Percentiles rank a stretch among this genome's conserved stretches.
phyloP scores from a whole-genome alignment of 2,797 vertebrate species.

The Amazonetta brasiliensis region DNA sequence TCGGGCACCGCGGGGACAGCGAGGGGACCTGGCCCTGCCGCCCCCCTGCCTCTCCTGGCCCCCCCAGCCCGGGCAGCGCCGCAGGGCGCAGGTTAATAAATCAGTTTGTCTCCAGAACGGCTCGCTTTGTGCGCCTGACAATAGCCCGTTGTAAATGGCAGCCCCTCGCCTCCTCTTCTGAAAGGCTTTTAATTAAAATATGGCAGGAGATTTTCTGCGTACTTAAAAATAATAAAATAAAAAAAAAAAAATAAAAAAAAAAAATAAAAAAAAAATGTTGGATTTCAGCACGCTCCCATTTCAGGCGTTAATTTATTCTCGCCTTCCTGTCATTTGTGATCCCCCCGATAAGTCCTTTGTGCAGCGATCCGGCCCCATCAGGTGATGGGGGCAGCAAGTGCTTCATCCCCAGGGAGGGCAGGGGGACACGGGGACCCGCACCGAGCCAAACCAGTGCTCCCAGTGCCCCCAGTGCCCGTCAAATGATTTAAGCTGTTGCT shows the following conservation, averaged over 20 bases:
- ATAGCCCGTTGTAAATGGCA: slow-evolving; percentile 55
- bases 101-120: slow-evolving; percentile 57
- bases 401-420: background rate
- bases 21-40: fast-evolving
- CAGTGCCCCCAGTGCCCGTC: background rate
- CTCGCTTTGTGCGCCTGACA: slow-evolving; percentile 61
- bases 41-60: background rate
- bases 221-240: background rate
- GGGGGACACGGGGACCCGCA: background rate
- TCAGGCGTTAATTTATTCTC: background rate
- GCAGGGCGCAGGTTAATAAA: slow-evolving; percentile 49
- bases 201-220: slow-evolving; percentile 45
- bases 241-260: background rate
- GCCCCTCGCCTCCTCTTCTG: slow-evolving; percentile 57
- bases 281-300: background rate
- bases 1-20: fast-evolving
- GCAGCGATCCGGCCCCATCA: fast-evolving
- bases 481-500: background rate
- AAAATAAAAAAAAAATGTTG: fast-evolving
- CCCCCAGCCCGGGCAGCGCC: background rate
- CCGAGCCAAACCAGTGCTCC: background rate
- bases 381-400: background rate
- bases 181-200: slow-evolving; percentile 72
- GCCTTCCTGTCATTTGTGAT: background rate
- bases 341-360: background rate